phyloP scores from a whole-genome alignment of 2,888 invertebrate species.

The Cristatella mucedo region DNA sequence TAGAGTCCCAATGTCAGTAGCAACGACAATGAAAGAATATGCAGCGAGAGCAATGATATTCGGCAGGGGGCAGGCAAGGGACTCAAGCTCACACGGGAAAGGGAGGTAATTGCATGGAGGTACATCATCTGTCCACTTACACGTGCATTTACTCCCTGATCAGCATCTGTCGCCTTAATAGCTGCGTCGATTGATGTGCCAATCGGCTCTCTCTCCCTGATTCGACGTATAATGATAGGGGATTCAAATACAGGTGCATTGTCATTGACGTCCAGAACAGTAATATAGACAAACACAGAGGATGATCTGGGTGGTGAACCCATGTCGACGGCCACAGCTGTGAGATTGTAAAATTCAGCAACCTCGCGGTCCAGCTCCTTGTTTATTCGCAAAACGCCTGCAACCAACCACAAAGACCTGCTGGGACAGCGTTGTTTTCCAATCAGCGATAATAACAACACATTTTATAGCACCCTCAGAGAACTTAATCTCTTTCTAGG shows the following conservation, averaged over 20 bases:
- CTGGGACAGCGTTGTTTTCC: too few species aligned
- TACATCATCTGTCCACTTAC: constrained; percentile 1
- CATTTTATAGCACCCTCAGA: too few species aligned
- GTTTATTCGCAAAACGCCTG: constrained; percentile 65
- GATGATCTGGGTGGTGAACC: not conserved
- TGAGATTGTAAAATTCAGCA: not conserved
- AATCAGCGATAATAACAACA: too few species aligned
- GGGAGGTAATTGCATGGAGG: too few species aligned
- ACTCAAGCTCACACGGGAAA: too few species aligned
- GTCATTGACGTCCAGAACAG: constrained; percentile 87
- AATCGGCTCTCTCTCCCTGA: constrained; percentile 2
- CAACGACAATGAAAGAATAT: too few species aligned
- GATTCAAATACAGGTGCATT: constrained; percentile 62
- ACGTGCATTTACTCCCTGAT: constrained; percentile 69
- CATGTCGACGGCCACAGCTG: constrained; percentile 3
- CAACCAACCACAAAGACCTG: too few species aligned
- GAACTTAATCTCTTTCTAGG: too few species aligned
- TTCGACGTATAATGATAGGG: not conserved
- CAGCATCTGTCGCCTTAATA: constrained; percentile 74
- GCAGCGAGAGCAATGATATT: too few species aligned
- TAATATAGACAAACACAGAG: constrained; percentile 56
- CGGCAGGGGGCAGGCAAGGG: too few species aligned
- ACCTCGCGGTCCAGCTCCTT: constrained; percentile 62
- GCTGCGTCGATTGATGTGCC: constrained; percentile 2
- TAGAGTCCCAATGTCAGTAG: too few species aligned